Evolutionary conservation across 2,113 vertebrate genomes (phyloP), one percentile per base, ranked within the genome.

Genomic region (Dascyllus trimaculatus): DNA sequence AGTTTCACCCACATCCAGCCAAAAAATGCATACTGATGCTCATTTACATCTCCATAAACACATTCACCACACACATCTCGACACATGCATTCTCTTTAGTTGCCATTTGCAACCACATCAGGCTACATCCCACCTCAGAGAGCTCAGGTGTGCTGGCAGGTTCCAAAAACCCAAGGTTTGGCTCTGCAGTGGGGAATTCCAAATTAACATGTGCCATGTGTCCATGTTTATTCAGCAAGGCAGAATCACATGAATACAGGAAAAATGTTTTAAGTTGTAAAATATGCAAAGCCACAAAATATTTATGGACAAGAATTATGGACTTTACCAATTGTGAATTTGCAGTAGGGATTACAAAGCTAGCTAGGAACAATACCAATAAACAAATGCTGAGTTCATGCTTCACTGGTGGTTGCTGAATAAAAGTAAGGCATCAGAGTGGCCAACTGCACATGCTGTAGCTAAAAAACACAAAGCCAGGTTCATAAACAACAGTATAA

Each of bases 81-180:
- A 52, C 11, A 24, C 49, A 62, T 35, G 61, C 57, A 67, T 40
- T 78, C 32, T 75, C 75, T 49, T 68, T 52, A 60, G 78, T 76
- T 89, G 76, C 78, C 52, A 82, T 58, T 85, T 86, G 74, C 71
- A 87, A 87, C 84, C 59, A 67, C 63, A 75, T 78, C 29, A 63
- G 74, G 69, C 58, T 58, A 49, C 24, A 54, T 79, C 76, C 62
- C 71, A 75, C 71, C 62, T 65, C n/a, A 62, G 67, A 79, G 73
- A 85, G 78, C 71, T 84, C 72, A 79, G 81, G 78, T 88, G 71
- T 78, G 72, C 65, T 77, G 71, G 73, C 71, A 77, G 73, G 84
- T 87, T 80, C 82, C 69, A 85, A 35, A 78, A 52, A 77, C 52
- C 83, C 74, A 84, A 54, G 17, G 56, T 78, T 81, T 75, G 46